Evolutionary conservation across 2,797 vertebrate genomes (phyloP).

Genomic region (Xenops minutus): DNA sequence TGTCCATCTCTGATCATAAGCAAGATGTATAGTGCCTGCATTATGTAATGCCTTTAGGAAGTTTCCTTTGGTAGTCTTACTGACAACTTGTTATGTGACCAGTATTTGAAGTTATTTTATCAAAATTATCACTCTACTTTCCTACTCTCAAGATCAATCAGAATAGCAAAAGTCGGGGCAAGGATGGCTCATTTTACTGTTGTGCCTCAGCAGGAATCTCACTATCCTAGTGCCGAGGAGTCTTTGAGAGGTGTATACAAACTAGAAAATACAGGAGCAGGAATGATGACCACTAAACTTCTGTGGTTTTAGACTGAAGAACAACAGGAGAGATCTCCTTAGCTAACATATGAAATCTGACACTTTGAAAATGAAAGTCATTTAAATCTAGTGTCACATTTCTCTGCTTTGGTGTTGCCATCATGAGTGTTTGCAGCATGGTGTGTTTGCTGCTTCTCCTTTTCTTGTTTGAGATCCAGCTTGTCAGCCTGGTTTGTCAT

Average conservation of each 20-base stretch:
- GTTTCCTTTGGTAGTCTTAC: neutral
- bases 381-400: neutral
- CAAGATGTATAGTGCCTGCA: neutral
- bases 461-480: neutral
- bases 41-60: neutral
- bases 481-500: neutral
- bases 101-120: neutral
- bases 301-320: neutral
- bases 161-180: neutral
- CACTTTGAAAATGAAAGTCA: neutral
- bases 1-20: neutral
- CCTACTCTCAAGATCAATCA: neutral
- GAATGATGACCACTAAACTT: neutral
- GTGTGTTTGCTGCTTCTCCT: neutral
- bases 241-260: neutral
- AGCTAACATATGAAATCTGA: neutral
- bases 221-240: accelerated
- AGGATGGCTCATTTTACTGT: neutral
- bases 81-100: neutral
- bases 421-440: accelerated
- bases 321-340: neutral
- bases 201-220: neutral
- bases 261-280: neutral
- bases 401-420: neutral
- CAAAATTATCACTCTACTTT: neutral